These are phyloP conservation scores for Agapornis canus DNA, from an alignment of 2,797 vertebrate genomes.

Conservation along the genomic window DNA sequence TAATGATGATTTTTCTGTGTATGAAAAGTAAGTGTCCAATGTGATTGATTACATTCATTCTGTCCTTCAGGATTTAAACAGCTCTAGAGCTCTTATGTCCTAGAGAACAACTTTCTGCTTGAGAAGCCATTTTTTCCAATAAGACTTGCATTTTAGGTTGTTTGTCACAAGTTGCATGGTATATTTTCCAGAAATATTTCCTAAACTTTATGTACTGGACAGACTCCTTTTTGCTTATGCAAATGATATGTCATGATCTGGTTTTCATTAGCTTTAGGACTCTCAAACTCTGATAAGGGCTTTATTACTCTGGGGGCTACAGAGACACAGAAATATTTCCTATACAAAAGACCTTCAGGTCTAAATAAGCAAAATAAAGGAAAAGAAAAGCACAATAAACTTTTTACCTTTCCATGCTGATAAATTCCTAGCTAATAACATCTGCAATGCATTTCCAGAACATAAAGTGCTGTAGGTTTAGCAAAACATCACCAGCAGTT, in stretches of 20 bases:
- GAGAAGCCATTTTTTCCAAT: background rate
- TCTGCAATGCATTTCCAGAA: background rate
- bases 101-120: background rate
- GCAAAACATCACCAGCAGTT: background rate
- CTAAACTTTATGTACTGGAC: background rate
- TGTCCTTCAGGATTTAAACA: background rate
- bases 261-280: background rate
- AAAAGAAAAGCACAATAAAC: background rate
- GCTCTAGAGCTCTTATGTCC: background rate
- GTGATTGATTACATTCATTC: background rate
- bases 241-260: background rate
- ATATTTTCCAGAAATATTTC: background rate
- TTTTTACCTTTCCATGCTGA: background rate
- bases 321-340: background rate
- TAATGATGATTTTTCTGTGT: background rate
- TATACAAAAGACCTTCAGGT: background rate
- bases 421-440: background rate
- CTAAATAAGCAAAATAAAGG: background rate
- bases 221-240: background rate
- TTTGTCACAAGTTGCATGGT: background rate
- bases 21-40: background rate
- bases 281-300: background rate
- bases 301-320: background rate
- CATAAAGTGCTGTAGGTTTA: fast-evolving
- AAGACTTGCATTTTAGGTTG: background rate